Percentiles rank a stretch among this genome's conserved stretches.
Evolutionary conservation across 1,140 invertebrate species (phyloP).

Genomic region (Bursaphelenchus mucronatus): DNA sequence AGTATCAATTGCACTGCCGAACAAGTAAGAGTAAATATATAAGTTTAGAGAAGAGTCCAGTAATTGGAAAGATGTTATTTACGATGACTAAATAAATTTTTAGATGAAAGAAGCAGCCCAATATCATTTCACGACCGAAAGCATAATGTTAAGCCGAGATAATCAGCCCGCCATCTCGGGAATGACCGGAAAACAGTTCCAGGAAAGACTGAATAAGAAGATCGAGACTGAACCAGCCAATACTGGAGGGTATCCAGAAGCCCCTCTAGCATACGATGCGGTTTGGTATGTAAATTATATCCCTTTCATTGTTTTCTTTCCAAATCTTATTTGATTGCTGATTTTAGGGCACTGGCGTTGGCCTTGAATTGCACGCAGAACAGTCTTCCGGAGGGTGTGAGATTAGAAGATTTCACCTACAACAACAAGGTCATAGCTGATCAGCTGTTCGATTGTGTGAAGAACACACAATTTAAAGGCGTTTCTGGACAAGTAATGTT

Average conservation of each 20-base stretch:
- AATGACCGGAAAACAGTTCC: constrained; percentile 56
- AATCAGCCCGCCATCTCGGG: constrained; percentile 48
- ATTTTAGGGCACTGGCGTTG: constrained; percentile 55
- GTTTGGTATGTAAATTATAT: constrained; percentile 71
- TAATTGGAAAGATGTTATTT: background rate
- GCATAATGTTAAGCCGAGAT: constrained; percentile 74
- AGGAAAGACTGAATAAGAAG: constrained; percentile 38
- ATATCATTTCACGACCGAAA: constrained; percentile 94
- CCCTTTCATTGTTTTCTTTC: background rate
- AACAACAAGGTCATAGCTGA: constrained; percentile 86
- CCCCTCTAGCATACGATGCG: constrained; percentile 95
- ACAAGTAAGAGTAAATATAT: constrained; percentile 71
- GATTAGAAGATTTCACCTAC: constrained; percentile 91
- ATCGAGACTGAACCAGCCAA: constrained; percentile 57
- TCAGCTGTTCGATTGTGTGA: constrained; percentile 92
- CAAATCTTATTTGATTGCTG: background rate
- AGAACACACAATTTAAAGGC: constrained; percentile 91
- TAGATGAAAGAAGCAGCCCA: constrained; percentile 74
- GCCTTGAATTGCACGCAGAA: constrained; percentile 84
- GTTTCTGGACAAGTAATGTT: constrained; percentile 70
- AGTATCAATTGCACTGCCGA: constrained; percentile 84
- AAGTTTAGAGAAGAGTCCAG: background rate
- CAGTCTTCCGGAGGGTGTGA: constrained; percentile 69
- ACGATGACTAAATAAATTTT: constrained; percentile 2
- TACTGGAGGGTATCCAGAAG: constrained; percentile 82